These are phyloP conservation scores for Pristionchus entomophagus DNA, from an alignment of 2,888 invertebrate species.

Conservation along the genomic window DNA sequence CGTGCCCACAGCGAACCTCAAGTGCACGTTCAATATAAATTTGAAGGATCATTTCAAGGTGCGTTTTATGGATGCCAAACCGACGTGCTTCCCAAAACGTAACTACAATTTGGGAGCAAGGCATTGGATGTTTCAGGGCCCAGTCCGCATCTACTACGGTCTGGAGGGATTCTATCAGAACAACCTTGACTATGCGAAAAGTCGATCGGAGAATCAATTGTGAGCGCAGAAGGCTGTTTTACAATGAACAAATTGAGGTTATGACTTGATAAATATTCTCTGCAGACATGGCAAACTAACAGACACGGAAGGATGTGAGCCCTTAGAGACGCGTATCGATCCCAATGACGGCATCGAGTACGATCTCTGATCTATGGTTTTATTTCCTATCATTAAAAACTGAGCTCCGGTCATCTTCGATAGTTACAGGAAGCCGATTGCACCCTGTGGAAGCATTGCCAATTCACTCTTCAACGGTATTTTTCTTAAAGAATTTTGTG, in stretches of 20 bases:
- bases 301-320: slow-evolving; percentile 77
- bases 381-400: too few relatives aligned
- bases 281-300: slow-evolving; percentile 83
- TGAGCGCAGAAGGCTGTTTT: too few relatives aligned
- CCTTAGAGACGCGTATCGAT: slow-evolving; percentile 51
- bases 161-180: slow-evolving; percentile 98
- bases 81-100: too few relatives aligned
- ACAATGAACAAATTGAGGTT: too few relatives aligned
- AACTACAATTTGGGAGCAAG: too few relatives aligned
- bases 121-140: slow-evolving; percentile 75
- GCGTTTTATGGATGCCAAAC: too few relatives aligned
- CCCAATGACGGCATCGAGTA: neutral
- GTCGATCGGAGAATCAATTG: slow-evolving; percentile 43
- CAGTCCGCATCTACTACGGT: slow-evolving; percentile 97
- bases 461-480: slow-evolving; percentile 45
- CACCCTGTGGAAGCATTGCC: slow-evolving; percentile 43
- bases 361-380: too few relatives aligned
- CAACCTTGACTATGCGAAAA: slow-evolving; percentile 90
- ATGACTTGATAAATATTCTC: neutral
- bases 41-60: slow-evolving; percentile 59
- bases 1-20: slow-evolving; percentile 45
- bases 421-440: too few relatives aligned
- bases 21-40: slow-evolving; percentile 53
- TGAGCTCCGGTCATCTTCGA: too few relatives aligned
- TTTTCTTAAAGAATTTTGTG: too few relatives aligned